Evolutionary conservation across 2,113 vertebrate species (phyloP).

Genomic region (Phaethornis superciliosus): DNA sequence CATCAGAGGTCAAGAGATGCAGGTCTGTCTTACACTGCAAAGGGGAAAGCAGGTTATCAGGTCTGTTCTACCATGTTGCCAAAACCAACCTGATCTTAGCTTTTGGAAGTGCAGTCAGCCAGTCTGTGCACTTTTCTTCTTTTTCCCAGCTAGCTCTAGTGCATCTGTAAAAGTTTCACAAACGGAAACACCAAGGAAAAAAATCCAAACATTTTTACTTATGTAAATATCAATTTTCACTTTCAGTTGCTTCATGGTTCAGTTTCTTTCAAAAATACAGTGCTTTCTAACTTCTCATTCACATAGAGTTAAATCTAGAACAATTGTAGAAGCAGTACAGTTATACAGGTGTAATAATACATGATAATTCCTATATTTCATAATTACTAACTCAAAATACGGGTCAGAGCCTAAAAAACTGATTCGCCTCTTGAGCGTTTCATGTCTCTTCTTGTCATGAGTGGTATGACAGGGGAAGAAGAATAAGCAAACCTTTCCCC

Average conservation of each 20-base stretch:
- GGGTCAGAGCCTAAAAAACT: slow-evolving; percentile 59
- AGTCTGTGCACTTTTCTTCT: neutral
- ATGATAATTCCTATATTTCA: neutral
- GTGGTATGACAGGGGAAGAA: slow-evolving; percentile 18
- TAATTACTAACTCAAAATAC: slow-evolving; percentile 53
- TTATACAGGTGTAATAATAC: neutral
- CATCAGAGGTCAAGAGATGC: neutral
- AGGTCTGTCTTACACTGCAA: neutral
- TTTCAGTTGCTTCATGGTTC: neutral
- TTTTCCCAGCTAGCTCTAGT: neutral
- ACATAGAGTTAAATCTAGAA: neutral
- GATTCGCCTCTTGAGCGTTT: slow-evolving; percentile 51
- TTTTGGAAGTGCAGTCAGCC: neutral
- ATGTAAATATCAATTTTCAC: neutral
- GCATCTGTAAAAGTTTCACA: neutral
- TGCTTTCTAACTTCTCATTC: neutral
- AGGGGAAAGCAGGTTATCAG: neutral
- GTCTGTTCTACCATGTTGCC: neutral
- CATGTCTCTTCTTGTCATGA: slow-evolving; percentile 48
- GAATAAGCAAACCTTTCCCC: slow-evolving; percentile 41
- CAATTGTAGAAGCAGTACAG: neutral
- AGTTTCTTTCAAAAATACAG: neutral
- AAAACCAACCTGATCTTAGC: neutral
- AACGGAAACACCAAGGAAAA: neutral
- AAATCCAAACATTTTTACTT: neutral